Conservation (phyloP, 1,140 invertebrate genomes). For the Tetragnatha versicolor region DNA sequence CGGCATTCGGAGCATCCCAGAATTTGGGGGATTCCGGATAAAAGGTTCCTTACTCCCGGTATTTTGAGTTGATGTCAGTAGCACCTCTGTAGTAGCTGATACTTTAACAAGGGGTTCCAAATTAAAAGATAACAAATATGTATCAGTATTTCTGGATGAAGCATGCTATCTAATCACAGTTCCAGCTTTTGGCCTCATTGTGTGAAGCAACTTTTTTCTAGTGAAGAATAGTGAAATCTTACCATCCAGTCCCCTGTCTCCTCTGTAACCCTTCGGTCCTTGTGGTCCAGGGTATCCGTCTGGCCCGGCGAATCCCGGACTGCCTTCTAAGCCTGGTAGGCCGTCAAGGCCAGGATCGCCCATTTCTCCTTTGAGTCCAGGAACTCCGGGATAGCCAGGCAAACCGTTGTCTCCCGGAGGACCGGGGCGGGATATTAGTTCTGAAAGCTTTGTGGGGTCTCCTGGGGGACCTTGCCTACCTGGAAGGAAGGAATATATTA, state of each 20-base stretch:
- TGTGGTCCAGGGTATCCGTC: conserved; percentile 26
- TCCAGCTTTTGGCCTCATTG: not conserved
- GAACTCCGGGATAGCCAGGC: conserved; percentile 54
- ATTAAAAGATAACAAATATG: no score
- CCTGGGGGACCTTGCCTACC: conserved; percentile 16
- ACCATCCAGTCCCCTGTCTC: conserved; percentile 37
- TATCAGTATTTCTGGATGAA: no score
- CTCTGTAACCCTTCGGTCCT: conserved; percentile 16
- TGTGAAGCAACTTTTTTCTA: no score
- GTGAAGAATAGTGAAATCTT: no score
- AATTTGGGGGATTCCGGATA: no score
- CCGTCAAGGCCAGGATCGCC: conserved; percentile 53
- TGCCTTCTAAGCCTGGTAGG: conserved; percentile 27
- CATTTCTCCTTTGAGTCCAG: conserved; percentile 69
- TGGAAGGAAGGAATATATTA: no score
- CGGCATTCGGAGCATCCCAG: no score
- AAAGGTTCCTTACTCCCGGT: no score
- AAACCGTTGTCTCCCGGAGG: conserved; percentile 18
- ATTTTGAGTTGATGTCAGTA: no score
- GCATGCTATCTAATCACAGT: no score
- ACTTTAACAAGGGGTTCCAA: no score
- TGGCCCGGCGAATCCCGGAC: conserved; percentile 20
- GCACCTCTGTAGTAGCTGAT: no score
- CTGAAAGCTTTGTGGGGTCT: not conserved
- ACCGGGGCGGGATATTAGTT: conserved; percentile 4